These are phyloP conservation scores for Gallinago stenura DNA, from an alignment of 2,797 vertebrate genomes.

Conservation along the genomic window DNA sequence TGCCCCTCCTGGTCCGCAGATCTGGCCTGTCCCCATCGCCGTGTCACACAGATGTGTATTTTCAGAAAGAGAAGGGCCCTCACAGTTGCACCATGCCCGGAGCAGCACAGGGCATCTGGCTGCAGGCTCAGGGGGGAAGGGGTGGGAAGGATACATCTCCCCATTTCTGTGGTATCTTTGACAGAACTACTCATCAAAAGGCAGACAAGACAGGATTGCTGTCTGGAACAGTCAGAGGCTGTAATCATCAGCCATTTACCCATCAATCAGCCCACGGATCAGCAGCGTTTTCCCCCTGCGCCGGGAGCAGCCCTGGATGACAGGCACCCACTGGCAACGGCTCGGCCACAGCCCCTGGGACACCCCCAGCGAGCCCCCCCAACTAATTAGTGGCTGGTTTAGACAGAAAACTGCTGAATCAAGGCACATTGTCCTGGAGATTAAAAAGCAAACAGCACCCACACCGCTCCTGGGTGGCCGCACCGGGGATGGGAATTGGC, in stretches of 20 bases:
- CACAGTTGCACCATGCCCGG: rapidly evolving
- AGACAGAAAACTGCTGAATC: not conserved
- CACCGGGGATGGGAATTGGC: not conserved
- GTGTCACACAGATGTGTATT: not conserved
- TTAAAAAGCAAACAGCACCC: not conserved
- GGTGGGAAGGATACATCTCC: not conserved
- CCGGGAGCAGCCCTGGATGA: not conserved
- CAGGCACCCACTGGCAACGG: not conserved
- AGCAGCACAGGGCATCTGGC: not conserved
- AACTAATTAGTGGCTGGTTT: not conserved
- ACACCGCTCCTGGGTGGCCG: not conserved
- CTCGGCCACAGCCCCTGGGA: not conserved
- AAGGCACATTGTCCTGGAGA: not conserved
- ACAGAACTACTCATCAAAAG: not conserved
- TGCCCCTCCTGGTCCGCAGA: rapidly evolving
- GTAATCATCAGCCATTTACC: not conserved
- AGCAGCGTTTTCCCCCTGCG: not conserved
- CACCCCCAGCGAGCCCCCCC: not conserved
- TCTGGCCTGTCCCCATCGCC: rapidly evolving
- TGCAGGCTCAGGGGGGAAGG: not conserved
- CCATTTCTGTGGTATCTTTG: not conserved
- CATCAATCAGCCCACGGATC: not conserved
- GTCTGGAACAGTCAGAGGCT: not conserved
- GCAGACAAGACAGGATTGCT: not conserved
- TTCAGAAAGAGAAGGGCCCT: not conserved